Base-by-base conservation (phyloP, 2,797 vertebrate species). In the Molossus molossus region DNA sequence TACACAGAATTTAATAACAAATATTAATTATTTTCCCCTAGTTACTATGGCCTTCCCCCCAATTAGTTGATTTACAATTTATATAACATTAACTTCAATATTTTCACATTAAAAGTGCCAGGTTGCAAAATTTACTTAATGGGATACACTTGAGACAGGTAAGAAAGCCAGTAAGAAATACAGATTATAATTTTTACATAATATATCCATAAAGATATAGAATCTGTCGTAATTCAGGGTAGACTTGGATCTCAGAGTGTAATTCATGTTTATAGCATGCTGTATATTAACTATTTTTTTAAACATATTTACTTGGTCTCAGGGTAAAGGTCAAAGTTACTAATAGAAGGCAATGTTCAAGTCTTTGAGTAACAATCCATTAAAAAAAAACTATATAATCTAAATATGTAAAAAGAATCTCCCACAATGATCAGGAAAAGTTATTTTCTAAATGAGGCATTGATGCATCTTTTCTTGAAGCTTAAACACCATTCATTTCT, bases 281-380 rank as follows among this genome's bases (percentile, higher is more conserved):
- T 72, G n/a, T 11, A 50, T 18, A 37, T 65, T 87, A 94, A 80
- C 58, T 73, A 37, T 48, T 94, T 87, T 95, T 91, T 64, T 86
- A 96, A 96, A 90, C 20, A 85, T 87, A 67, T 29, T 87, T 90
- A 90, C 27, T 75, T 94, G 25, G 18, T 92, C 37, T 92, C 57
- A 90, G 17, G 9, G 50, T 76, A 20, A 96, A 92, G 50, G 21
- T 83, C 62, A 94, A 90, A 96, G 21, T 76, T 87, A 84, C 25
- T 70, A 95, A 90, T 81, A 85, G 72, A 69, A 75, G 64, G 33
- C 9, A 18, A 27, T 50, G 14, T 75, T 97, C 53, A 83, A 83
- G 25, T 80, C 18, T 93, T 48, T 65, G 48, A 89, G 45, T 76
- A 91, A 94, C 50, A 91, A 67, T 67, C 50, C 13, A 83, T 75